Evolutionary conservation across 2,888 invertebrate genomes (phyloP), one percentile per base, ranked within the genome.

Genomic region (Orthosia gracilis): DNA sequence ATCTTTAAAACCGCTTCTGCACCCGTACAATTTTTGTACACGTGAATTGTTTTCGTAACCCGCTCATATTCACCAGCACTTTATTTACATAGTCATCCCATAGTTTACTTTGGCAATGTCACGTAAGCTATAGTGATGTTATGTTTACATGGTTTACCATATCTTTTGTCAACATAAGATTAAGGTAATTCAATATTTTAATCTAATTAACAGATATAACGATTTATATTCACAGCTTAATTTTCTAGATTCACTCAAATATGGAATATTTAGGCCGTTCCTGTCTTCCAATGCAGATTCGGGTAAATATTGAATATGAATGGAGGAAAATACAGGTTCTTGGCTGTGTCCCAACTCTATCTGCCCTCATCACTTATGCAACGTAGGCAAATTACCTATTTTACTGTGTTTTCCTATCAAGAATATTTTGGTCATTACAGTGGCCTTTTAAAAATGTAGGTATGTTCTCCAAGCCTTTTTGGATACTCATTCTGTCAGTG

Each of bases 281-380:
- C 26, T 57, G 23, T 68, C 59, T 52, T 68, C 40, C 47, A 31
- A 23, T 78, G 45, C 21, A 40, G 23, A 57, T 64, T 67, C 31
- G 17, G 40, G 50, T 59, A 67, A 71, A 67, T 78, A 83, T 4
- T 71, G 83, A 52, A 83, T 79, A 71, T 55, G 58, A 71, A 83
- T 67, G 55, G 40, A 47, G 26, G 52, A 68, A 83, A 78, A 47
- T 55, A 61, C 59, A 26, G 45, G 66, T 65, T 82, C 26, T 78
- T 78, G 70, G 78, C 79, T 55, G 2, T 50, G 50, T 52, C 62
- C 82, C 77, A 76, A 81, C 52, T 64, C 31, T 21, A 55, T 65
- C 40, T n/a, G 59, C 47, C 64, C 55, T 61, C 78, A 62, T 78
- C 21, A 55, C n/a, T 49, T 47, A 76, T 62, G 26, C 50, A 40